Percentiles rank a stretch among this genome's conserved stretches.
Conservation (phyloP, 1,140 invertebrate genomes). For the Drosophila paulistorum region DNA sequence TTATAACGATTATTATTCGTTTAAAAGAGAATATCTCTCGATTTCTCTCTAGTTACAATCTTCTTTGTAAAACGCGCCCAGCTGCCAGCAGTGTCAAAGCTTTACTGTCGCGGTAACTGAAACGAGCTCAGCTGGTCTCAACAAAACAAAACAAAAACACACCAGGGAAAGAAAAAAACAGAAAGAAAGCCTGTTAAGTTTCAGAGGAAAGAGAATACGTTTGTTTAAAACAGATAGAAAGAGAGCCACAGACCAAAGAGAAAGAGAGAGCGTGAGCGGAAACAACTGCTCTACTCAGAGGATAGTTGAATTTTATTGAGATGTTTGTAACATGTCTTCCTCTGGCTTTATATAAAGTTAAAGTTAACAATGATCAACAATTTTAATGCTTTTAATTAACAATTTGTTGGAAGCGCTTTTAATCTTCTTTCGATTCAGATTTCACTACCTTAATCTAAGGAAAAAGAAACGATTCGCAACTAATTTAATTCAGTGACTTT, state of each 20-base stretch:
- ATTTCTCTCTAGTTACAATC: background rate
- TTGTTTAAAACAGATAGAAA: background rate
- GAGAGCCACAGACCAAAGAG: too few species aligned
- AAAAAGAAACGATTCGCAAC: too few species aligned
- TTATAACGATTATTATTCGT: background rate
- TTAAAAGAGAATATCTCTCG: constrained; percentile 2
- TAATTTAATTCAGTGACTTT: too few species aligned
- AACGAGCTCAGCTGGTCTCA: constrained; percentile 45
- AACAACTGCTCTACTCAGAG: background rate
- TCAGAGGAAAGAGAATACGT: constrained; percentile 7
- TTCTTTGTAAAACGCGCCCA: constrained; percentile 29
- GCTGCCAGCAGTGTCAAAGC: constrained; percentile 36
- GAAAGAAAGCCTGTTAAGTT: constrained; percentile 36
- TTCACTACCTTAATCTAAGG: too few species aligned
- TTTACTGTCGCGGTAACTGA: constrained; percentile 42
- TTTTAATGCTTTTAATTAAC: too few species aligned
- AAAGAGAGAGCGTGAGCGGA: background rate
- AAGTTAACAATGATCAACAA: too few species aligned
- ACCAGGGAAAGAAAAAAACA: background rate
- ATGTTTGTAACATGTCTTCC: background rate
- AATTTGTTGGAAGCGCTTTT: too few species aligned
- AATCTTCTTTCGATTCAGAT: too few species aligned
- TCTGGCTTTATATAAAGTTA: too few species aligned
- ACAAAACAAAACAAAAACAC: background rate
- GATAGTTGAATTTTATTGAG: background rate